phyloP scores from a whole-genome alignment of 2,888 invertebrate genomes.

The Caenorhabditis becei region DNA sequence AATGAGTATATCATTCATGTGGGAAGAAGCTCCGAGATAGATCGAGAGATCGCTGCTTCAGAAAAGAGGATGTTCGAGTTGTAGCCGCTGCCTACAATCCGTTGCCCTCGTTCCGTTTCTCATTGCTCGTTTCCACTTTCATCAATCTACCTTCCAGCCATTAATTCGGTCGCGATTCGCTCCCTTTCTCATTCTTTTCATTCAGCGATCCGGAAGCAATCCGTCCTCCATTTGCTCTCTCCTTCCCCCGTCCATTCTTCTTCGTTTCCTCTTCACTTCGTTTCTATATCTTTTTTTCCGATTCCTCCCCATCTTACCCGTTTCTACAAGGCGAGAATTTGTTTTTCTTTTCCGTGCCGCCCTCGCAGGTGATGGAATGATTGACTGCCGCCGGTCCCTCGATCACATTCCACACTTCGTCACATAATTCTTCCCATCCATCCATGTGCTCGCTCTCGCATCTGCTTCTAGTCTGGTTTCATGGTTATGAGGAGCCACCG shows the following conservation, averaged over 20 bases:
- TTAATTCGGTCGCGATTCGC: constrained; percentile 39
- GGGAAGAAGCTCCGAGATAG: background rate
- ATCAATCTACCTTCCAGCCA: constrained; percentile 73
- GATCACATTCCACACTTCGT: constrained; percentile 39
- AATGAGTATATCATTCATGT: background rate
- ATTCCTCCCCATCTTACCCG: background rate
- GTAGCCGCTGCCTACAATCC: background rate
- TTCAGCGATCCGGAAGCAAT: constrained; percentile 49
- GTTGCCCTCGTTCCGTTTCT: background rate
- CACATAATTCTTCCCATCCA: constrained; percentile 17
- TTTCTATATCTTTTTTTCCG: constrained; percentile 15
- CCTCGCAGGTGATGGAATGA: constrained; percentile 54
- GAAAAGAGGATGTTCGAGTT: background rate
- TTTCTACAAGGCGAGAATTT: constrained; percentile 22
- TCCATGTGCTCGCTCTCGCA: constrained; percentile 22
- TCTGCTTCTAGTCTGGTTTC: constrained; percentile 46
- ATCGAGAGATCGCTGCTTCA: constrained; percentile 1
- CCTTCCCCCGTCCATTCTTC: constrained; percentile 3
- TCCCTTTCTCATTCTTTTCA: constrained; percentile 37
- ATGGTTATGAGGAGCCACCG: constrained; percentile 48
- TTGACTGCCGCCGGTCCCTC: constrained; percentile 33
- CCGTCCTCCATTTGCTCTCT: constrained; percentile 29
- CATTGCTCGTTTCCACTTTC: constrained; percentile 60
- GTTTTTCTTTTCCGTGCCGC: constrained; percentile 14
- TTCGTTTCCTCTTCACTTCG: constrained; percentile 5